Base-by-base conservation (phyloP, 35 echinoderm and acorn worm species). In the Strongylocentrotus purpuratus region DNA sequence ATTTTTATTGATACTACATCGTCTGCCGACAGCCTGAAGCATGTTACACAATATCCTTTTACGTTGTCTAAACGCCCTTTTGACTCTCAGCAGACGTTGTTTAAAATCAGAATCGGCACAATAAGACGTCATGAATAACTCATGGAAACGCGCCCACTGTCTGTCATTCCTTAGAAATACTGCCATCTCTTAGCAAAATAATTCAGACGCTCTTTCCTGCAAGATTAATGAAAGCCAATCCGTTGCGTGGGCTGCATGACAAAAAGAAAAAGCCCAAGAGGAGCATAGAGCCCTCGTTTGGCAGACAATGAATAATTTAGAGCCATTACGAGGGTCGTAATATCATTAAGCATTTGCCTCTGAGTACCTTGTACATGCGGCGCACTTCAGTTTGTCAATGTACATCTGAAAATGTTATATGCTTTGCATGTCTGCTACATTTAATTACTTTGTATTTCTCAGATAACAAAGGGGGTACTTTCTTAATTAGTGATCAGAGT, bases 281-380 rank as follows among this genome's bases (percentile, higher is more conserved):
- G 65, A 78, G 65, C n/a, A 78, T 78, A 78, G 20, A 78, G 18
- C 18, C 65, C 65, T 78, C 65, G 65, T 78, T 78, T 78, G 65
- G 65, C 65, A 78, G 65, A 78, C 65, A 78, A 78, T 78, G 65
- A 78, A 78, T 78, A 78, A 78, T 78, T 78, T 78, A 78, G 65
- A 78, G 65, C 65, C 65, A 78, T 78, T 78, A 78, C 65, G 65
- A 55, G 65, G 65, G 65, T 78, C 65, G 65, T 78, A 78, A 78
- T 78, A 78, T 78, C 65, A 78, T 78, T 78, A 78, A 7, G 65
- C n/a, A n/a, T 78, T n/a, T 28, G 65, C 4, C 4, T 25, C 0
- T n/a, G 65, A 78, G 65, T n/a, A n/a, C 28, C 65, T 78, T 28
- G 20, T 25, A 28, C 25, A 78, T 78, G 65, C 65, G 28, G 20